Percentiles rank a stretch among this genome's conserved stretches.
Evolutionary conservation across 2,888 invertebrate genomes (phyloP).

Genomic region (Nebria brevicollis): DNA sequence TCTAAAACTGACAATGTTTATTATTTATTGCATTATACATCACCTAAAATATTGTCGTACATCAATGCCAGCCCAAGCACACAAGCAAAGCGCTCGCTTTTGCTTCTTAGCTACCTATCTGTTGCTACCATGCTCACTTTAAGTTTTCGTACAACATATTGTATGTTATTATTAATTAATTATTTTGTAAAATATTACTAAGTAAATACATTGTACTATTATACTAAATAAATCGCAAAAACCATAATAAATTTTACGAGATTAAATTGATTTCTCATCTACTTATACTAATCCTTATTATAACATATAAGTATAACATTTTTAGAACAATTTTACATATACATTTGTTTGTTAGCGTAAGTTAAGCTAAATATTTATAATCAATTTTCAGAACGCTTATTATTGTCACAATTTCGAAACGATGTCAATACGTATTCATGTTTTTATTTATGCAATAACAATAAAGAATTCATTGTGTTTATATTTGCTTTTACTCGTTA

Average conservation of each 20-base stretch:
- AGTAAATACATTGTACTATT: slow-evolving; percentile 3
- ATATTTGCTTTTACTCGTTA: too few relatives aligned
- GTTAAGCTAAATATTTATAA: not conserved
- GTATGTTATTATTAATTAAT: slow-evolving; percentile 33
- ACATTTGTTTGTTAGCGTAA: not conserved
- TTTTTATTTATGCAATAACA: not conserved
- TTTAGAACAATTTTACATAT: not conserved
- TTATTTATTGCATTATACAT: slow-evolving; percentile 58
- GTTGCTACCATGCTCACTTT: slow-evolving; percentile 46
- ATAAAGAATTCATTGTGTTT: not conserved
- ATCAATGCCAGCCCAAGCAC: slow-evolving; percentile 54
- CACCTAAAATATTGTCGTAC: slow-evolving; percentile 56
- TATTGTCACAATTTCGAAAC: not conserved
- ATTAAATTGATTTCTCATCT: not conserved
- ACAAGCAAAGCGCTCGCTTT: slow-evolving; percentile 45
- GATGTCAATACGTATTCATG: not conserved
- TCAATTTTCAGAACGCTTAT: not conserved
- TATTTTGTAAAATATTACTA: slow-evolving; percentile 24
- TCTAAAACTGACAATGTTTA: slow-evolving; percentile 56
- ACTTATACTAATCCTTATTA: not conserved
- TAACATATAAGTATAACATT: not conserved
- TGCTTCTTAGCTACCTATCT: slow-evolving; percentile 46
- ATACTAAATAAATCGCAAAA: not conserved
- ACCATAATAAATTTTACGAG: not conserved
- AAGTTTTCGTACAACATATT: slow-evolving; percentile 25